These are phyloP conservation scores for Dromas ardeola DNA, from an alignment of 2,113 vertebrate genomes.

Conservation along the genomic window DNA sequence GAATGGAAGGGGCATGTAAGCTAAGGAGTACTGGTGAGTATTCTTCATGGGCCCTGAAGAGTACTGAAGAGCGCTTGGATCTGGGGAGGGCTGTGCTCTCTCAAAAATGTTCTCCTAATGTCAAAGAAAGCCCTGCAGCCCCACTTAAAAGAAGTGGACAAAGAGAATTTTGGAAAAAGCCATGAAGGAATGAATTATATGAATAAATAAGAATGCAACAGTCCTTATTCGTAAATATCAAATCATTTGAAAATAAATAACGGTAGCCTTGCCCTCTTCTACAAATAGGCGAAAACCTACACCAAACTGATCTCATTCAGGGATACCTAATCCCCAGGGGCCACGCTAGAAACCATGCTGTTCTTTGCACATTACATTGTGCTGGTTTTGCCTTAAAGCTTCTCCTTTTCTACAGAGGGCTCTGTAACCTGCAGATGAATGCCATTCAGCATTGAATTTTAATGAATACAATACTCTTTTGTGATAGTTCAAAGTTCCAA, in stretches of 20 bases:
- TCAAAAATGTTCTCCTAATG: background rate
- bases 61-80: background rate
- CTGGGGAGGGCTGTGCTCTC: background rate
- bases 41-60: background rate
- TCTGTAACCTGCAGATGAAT: background rate
- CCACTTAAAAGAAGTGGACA: background rate
- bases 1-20: accelerated
- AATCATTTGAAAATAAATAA: background rate
- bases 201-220: background rate
- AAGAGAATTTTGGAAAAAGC: background rate
- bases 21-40: background rate
- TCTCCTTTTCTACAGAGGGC: background rate
- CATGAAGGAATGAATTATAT: background rate
- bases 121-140: background rate
- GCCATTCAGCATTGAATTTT: background rate
- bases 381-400: background rate
- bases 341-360: background rate
- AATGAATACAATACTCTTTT: background rate
- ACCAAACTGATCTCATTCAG: background rate
- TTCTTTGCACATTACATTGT: background rate
- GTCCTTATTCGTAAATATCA: background rate
- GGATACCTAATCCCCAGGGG: background rate
- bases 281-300: background rate
- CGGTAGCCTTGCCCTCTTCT: background rate
- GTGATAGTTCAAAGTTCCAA: background rate